Conservation (phyloP, 2,113 vertebrate species). For the Ictalurus furcatus region DNA sequence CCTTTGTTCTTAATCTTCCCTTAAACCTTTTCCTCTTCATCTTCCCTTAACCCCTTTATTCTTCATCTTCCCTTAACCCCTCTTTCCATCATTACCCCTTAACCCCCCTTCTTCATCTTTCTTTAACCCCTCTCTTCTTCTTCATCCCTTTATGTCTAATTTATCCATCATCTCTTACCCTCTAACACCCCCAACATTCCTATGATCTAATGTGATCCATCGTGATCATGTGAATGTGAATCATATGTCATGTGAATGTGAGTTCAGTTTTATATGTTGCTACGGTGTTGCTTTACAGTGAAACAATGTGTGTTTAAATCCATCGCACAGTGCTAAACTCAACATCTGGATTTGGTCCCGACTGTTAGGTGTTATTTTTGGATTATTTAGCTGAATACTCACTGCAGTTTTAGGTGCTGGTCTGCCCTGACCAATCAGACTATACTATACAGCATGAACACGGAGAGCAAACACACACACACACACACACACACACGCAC, state of each 20-base stretch:
- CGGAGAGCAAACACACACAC: background rate
- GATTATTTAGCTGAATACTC: background rate
- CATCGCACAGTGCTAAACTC: background rate
- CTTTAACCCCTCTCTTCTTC: background rate
- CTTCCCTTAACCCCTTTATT: background rate
- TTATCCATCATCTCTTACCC: background rate
- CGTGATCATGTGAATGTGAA: background rate
- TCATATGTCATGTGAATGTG: too few relatives aligned
- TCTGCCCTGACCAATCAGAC: background rate
- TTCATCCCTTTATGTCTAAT: too few relatives aligned
- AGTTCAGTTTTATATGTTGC: background rate
- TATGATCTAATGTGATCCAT: background rate
- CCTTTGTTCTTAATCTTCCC: background rate
- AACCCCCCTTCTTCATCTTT: background rate
- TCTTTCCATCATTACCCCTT: background rate
- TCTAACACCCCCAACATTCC: background rate
- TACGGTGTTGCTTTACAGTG: background rate
- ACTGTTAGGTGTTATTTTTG: background rate
- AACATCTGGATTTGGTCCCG: background rate
- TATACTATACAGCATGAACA: background rate
- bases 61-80: background rate
- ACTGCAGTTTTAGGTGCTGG: background rate
- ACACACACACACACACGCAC: background rate
- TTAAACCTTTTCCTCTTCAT: background rate
- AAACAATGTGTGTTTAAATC: background rate